Percentiles rank a stretch among this genome's conserved stretches.
phyloP scores from a whole-genome alignment of 2,113 vertebrate genomes.

The Lanius collurio region DNA sequence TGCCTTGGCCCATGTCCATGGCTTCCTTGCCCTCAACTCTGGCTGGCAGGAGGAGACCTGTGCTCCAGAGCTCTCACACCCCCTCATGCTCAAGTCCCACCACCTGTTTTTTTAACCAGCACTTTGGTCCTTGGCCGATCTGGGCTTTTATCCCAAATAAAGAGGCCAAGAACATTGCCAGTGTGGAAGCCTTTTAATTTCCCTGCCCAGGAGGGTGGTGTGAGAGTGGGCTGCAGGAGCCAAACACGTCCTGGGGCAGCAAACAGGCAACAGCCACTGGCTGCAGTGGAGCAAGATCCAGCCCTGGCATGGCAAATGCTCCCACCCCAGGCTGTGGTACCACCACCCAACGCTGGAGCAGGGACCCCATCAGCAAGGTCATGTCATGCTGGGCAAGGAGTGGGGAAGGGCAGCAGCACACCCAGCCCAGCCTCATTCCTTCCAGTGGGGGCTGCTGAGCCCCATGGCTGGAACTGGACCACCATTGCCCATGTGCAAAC shows the following conservation, averaged over 20 bases:
- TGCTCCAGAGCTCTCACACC: rapidly evolving
- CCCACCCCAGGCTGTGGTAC: background rate
- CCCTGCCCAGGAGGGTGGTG: background rate
- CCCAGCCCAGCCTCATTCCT: background rate
- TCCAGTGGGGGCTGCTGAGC: background rate
- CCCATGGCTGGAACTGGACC: background rate
- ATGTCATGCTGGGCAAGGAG: rapidly evolving
- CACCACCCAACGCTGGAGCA: background rate
- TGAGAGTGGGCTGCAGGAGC: background rate
- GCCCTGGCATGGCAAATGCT: rapidly evolving
- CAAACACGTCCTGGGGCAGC: background rate
- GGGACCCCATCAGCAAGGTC: background rate
- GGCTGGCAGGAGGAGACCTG: background rate
- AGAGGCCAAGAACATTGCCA: background rate
- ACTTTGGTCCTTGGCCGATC: background rate
- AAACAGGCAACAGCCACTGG: background rate
- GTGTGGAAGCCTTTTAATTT: background rate
- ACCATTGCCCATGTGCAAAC: rapidly evolving
- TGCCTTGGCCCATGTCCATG: background rate
- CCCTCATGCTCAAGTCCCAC: background rate
- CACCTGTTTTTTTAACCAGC: background rate
- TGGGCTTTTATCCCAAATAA: conserved; percentile 29
- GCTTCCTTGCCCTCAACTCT: background rate
- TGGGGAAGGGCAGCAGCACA: background rate
- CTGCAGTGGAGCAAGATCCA: background rate